Base-by-base conservation (phyloP, 53 echinoderm and acorn worm genomes). In the Henricia sp. region DNA sequence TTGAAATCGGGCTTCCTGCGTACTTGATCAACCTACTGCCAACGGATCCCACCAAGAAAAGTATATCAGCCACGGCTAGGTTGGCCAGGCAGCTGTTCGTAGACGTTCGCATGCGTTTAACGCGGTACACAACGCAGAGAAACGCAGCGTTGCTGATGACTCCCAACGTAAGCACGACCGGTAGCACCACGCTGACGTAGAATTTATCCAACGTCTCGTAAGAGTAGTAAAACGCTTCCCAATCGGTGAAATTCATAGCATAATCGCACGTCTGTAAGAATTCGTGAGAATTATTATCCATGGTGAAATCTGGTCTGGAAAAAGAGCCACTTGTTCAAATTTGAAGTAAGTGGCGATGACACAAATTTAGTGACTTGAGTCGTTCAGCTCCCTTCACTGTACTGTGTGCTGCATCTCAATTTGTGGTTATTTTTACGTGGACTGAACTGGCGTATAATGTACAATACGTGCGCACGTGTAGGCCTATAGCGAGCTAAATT, bases 1-100 rank as follows among this genome's bases (percentile, higher is more conserved):
- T 73, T 33, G 73, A 53, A 19, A 73, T 52, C 1, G 73, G 73
- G 36, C 73, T 73, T 9, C 37, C 35, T 6, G 39, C 52, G 35
- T 52, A 73, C 23, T 73, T 73, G 10, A 51, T n/a, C 9, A 73
- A 11, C 37, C 25, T 73, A 32, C 73, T 73, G 0, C 73, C 73
- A 14, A 24, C 37, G 0, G 73, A 73, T 1, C 73, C 73, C 53
- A 73, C 23, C n/a, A 73, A 54, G 37, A 73, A 73, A 40, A 73
- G 24, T 54, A 73, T 54, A 52, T 73, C 73, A 33, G 73, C 73
- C 36, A 73, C 37, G 12, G 73, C 73, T 17, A 73, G 35, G 23
- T 73, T 73, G 20, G 73, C 37, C 25, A 73, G 73, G 36, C 73
- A 73, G 23, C 37, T 53, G 54, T 73, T 73, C 3, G 73, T 73